Percentiles rank a stretch among this genome's conserved stretches.
phyloP scores from a whole-genome alignment of 1,140 invertebrate species.

The Ceratina japonica region DNA sequence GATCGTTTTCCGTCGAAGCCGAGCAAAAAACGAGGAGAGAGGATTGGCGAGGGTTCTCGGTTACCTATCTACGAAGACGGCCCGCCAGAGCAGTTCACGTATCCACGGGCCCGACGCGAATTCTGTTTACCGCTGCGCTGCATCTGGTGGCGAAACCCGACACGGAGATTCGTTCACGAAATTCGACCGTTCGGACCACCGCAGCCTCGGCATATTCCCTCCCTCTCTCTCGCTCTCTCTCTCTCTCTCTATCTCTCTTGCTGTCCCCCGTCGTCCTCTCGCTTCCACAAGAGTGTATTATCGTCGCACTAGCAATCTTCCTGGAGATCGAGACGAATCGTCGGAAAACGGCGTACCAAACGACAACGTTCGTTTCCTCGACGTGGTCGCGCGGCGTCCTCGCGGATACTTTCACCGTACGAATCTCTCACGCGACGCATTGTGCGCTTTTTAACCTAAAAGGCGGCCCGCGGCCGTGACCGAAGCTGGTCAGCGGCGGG shows the following conservation, averaged over 20 bases:
- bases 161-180: constrained; percentile 6
- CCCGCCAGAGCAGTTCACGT: constrained; percentile 2
- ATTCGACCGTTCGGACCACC: constrained; percentile 19
- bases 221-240: background rate
- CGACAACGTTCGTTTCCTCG: constrained; percentile 22
- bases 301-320: background rate
- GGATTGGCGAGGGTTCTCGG: background rate
- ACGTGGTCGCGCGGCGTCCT: constrained; percentile 22
- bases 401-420: constrained; percentile 71
- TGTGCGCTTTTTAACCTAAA: constrained; percentile 61
- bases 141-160: constrained; percentile 4
- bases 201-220: constrained; percentile 2
- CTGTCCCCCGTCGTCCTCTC: background rate
- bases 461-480: background rate
- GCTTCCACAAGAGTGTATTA: too few relatives aligned
- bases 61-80: constrained; percentile 34
- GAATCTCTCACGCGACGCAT: constrained; percentile 58
- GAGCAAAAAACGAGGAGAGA: background rate
- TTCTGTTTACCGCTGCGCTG: constrained; percentile 10
- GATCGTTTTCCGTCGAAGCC: too few relatives aligned
- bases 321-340: background rate
- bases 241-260: background rate
- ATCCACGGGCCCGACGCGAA: background rate
- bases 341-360: background rate
- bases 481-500: background rate